A percentile compares a stretch with the other conserved stretches of the same genome.
These are phyloP conservation scores for Uria aalge DNA, from an alignment of 2,113 vertebrate species.

Conservation along the genomic window DNA sequence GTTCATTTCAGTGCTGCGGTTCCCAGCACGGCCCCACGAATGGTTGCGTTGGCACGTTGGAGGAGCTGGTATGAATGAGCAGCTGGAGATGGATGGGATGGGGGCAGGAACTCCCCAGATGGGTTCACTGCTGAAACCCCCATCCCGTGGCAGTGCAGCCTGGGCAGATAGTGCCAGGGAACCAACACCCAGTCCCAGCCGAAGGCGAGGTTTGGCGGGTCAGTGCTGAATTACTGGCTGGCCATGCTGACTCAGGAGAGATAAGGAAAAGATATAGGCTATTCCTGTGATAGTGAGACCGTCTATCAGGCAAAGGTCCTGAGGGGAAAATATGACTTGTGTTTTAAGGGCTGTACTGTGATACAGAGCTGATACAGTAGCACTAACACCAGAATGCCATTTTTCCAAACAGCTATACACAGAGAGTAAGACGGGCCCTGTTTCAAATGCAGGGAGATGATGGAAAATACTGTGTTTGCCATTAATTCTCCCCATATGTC, in stretches of 20 bases:
- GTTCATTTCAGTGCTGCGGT: neutral
- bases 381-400: neutral
- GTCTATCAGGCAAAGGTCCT: neutral
- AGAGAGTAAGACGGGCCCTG: neutral
- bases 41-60: rapidly evolving
- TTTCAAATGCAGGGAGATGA: neutral
- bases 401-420: neutral
- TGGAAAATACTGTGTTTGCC: neutral
- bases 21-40: neutral
- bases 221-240: neutral
- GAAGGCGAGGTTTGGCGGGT: neutral
- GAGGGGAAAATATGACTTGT: neutral
- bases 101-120: neutral
- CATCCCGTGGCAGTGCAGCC: neutral
- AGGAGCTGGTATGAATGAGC: neutral
- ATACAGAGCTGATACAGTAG: neutral
- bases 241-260: neutral
- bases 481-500: neutral
- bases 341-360: neutral
- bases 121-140: neutral
- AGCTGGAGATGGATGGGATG: neutral
- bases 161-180: neutral
- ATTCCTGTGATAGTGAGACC: neutral
- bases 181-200: neutral
- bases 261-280: neutral